Conservation (phyloP, 2,888 invertebrate species). For the Hedychridium roseum region DNA sequence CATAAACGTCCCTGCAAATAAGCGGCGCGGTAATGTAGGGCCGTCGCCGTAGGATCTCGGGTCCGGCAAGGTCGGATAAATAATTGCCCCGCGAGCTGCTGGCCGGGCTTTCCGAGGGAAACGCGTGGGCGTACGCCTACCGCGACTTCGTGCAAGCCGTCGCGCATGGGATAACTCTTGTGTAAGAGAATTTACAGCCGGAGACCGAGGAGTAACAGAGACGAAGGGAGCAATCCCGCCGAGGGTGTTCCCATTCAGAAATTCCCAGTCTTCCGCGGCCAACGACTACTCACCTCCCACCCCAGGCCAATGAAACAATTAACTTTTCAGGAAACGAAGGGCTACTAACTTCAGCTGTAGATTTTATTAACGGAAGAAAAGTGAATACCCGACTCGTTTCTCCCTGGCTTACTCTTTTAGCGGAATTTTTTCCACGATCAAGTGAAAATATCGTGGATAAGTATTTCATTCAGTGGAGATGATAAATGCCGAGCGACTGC, state of each 20-base stretch:
- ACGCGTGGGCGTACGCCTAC: conserved; percentile 38
- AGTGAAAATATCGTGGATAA: too few relatives aligned
- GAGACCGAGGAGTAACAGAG: not conserved
- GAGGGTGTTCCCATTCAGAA: not conserved
- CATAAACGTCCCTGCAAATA: too few relatives aligned
- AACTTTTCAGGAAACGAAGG: not conserved
- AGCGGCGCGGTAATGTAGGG: too few relatives aligned
- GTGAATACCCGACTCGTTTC: too few relatives aligned
- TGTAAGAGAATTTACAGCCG: conserved; percentile 25
- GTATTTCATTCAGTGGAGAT: too few relatives aligned
- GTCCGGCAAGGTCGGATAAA: conserved; percentile 19
- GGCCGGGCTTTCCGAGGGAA: conserved; percentile 25
- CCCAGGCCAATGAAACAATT: conserved; percentile 1
- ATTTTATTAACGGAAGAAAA: not conserved
- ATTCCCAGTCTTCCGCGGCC: conserved; percentile 13
- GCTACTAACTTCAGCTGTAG: not conserved
- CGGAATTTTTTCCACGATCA: too few relatives aligned
- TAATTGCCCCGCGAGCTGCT: conserved; percentile 25
- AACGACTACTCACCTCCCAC: not conserved
- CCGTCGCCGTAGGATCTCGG: too few relatives aligned
- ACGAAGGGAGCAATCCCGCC: not conserved
- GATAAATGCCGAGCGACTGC: conserved; percentile 13
- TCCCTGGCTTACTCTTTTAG: too few relatives aligned
- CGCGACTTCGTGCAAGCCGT: conserved; percentile 33
- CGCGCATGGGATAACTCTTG: conserved; percentile 22